Evolutionary conservation across 2,888 invertebrate genomes (phyloP).

Genomic region (Margaritifera margaritifera): DNA sequence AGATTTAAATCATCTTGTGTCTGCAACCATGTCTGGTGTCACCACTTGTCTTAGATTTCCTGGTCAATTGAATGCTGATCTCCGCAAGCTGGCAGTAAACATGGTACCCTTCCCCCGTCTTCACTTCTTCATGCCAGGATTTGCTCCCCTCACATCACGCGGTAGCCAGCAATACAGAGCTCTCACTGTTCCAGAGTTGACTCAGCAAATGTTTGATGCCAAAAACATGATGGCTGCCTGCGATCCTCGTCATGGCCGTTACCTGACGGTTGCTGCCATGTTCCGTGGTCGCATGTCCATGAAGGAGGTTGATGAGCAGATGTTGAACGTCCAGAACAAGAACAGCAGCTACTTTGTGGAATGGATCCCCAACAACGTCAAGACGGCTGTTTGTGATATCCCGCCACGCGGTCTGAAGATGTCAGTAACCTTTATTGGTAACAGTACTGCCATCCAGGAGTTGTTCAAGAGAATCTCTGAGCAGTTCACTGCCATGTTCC

Average conservation of each 20-base stretch:
- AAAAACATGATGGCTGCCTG: slow-evolving; percentile 99
- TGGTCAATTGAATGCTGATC: slow-evolving; percentile 71
- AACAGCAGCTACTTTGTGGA: slow-evolving; percentile 69
- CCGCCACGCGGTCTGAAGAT: slow-evolving; percentile 67
- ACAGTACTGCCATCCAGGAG: slow-evolving; percentile 70
- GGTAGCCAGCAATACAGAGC: slow-evolving; percentile 69
- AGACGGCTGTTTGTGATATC: slow-evolving; percentile 65
- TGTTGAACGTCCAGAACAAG: slow-evolving; percentile 84
- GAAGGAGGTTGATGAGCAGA: slow-evolving; percentile 80
- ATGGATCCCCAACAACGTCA: slow-evolving; percentile 68
- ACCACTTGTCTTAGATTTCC: slow-evolving; percentile 87
- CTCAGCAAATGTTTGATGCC: slow-evolving; percentile 88
- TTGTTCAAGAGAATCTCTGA: slow-evolving; percentile 68
- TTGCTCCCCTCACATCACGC: slow-evolving; percentile 65
- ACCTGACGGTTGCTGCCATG: slow-evolving; percentile 68
- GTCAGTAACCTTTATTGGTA: slow-evolving; percentile 66
- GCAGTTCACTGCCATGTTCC: slow-evolving; percentile 89
- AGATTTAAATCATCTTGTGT: slow-evolving; percentile 87
- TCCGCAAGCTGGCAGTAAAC: slow-evolving; percentile 62
- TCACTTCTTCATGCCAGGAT: slow-evolving; percentile 70
- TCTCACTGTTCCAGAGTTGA: slow-evolving; percentile 66
- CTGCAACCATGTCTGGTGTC: slow-evolving; percentile 75
- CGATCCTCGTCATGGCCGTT: slow-evolving; percentile 90
- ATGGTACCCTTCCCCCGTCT: slow-evolving; percentile 92
- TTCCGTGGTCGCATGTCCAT: slow-evolving; percentile 71